Conservation (phyloP, 2,797 vertebrate species). For the Sebastes ruberrimus region DNA sequence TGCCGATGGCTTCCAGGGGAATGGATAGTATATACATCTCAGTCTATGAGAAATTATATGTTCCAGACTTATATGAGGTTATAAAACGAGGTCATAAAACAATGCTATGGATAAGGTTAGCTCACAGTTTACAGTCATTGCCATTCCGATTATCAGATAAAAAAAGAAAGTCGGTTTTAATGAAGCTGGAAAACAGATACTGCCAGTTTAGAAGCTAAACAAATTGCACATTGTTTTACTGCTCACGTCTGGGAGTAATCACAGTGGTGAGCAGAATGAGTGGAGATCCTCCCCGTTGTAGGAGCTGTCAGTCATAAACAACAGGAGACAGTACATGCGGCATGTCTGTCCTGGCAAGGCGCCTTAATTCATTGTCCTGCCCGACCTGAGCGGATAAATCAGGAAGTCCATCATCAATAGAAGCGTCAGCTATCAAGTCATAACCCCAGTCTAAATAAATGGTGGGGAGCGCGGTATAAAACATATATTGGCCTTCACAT, state of each 20-base stretch:
- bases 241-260: slow-evolving; percentile 42
- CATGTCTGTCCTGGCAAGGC: slow-evolving; percentile 55
- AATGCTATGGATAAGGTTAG: slow-evolving; percentile 25
- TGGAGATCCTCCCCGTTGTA: neutral
- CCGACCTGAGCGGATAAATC: slow-evolving; percentile 75
- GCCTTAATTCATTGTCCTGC: slow-evolving; percentile 70
- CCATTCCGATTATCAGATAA: slow-evolving; percentile 52
- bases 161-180: slow-evolving; percentile 44
- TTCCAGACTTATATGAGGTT: slow-evolving; percentile 45
- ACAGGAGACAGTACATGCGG: slow-evolving; percentile 58
- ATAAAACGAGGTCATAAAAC: slow-evolving; percentile 60
- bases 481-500: slow-evolving; percentile 81
- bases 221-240: slow-evolving; percentile 55
- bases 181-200: slow-evolving; percentile 26
- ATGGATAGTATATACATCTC: slow-evolving; percentile 66
- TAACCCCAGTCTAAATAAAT: slow-evolving; percentile 80
- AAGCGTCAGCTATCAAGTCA: slow-evolving; percentile 76
- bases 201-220: slow-evolving; percentile 3
- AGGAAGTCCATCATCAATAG: slow-evolving; percentile 78
- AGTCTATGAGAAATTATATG: slow-evolving; percentile 62
- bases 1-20: slow-evolving; percentile 70
- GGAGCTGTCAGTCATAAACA: slow-evolving; percentile 68
- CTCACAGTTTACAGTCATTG: slow-evolving; percentile 43
- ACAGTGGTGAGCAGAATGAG: slow-evolving; percentile 35
- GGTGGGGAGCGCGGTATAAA: slow-evolving; percentile 74